These are phyloP conservation scores for Ceramica pisi DNA, from an alignment of 2,888 invertebrate genomes.

Conservation along the genomic window DNA sequence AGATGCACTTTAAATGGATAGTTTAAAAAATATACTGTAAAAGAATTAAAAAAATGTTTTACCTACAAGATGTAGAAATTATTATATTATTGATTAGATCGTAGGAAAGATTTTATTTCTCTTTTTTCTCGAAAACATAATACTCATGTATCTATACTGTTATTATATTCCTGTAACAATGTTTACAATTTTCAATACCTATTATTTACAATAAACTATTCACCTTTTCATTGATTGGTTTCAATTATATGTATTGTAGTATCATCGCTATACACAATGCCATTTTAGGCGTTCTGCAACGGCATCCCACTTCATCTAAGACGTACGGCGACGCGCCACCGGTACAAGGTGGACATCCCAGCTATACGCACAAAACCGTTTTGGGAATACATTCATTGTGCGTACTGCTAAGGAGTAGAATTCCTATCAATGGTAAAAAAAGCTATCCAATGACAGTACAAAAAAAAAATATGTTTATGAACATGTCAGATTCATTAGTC, in stretches of 20 bases:
- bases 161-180: background rate
- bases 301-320: no score
- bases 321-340: no score
- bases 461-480: no score
- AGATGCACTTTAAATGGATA: constrained; percentile 58
- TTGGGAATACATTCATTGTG: no score
- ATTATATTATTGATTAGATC: constrained; percentile 16
- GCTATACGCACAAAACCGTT: no score
- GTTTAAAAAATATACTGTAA: constrained; percentile 33
- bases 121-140: constrained; percentile 36
- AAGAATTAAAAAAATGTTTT: constrained; percentile 13
- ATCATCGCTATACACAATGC: background rate
- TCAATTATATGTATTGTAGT: constrained; percentile 34
- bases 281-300: no score
- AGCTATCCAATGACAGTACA: no score
- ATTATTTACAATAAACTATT: constrained; percentile 46
- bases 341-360: no score
- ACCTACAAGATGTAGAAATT: constrained; percentile 11
- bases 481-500: no score
- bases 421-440: no score
- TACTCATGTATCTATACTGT: constrained; percentile 14
- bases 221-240: constrained; percentile 43
- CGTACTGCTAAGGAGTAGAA: no score
- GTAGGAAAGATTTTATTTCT: constrained; percentile 27
- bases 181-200: constrained; percentile 20